Base-by-base conservation (phyloP, 2,797 vertebrate species). In the Telmatherina bonti region DNA sequence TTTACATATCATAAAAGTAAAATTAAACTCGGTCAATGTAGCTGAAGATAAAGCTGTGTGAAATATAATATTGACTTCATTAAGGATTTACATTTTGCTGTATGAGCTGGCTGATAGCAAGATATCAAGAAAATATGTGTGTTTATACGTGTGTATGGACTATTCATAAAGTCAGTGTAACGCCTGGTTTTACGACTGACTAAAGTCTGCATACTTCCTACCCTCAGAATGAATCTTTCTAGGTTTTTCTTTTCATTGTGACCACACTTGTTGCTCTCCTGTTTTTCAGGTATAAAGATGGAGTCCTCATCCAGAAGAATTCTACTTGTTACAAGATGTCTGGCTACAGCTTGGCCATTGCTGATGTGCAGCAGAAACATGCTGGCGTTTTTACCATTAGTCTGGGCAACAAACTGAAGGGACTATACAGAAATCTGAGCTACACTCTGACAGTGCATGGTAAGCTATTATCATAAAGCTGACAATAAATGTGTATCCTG, bases 211-310 rank as follows among this genome's bases (percentile, higher is more conserved):
- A 10, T 15, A 38, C 36, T 15, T 38, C 13, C 13, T 38, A 38
- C 33, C 11, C 31, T 33, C n/a, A n/a, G 36, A 36, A 13, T 13
- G 16, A 0, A 4, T 41, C 38, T 41, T 41, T 41, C 38, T 41
- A 20, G 5, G 35, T 36, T 3, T 24, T 26, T 13, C 8, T 59
- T 36, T 20, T 20, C 16, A 24, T 20, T 5, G 35, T 52, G 2
- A 59, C 54, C 59, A 51, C 59, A 57, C 30, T 2, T 33, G 41
- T 57, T 9, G 22, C 70, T 26, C 11, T 4, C 65, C n/a, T 0
- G 7, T 49, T 62, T 62, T 58, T 73, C 82, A 98, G 97, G 96
- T 96, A 94, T 83, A 98, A 97, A 70, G 94, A 97, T 27, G 95
- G 94, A 12, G 86, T 93, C 55, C 84, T 20, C 35, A 94, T 97